These are phyloP conservation scores for Eclectus roratus DNA, from an alignment of 2,113 vertebrate genomes.

Conservation along the genomic window DNA sequence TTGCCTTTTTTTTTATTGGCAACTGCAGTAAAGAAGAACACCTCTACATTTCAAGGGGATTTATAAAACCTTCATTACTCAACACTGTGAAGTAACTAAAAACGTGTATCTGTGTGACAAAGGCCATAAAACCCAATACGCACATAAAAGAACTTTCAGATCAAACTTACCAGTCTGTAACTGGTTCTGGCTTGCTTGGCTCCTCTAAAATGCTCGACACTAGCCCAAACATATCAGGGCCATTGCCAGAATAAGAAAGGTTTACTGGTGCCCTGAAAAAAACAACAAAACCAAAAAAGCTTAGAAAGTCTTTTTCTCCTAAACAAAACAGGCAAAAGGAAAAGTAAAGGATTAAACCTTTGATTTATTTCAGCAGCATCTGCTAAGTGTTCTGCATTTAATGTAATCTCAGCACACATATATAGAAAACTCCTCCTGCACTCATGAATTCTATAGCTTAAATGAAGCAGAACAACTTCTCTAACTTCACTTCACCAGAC, in stretches of 20 bases:
- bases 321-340: neutral
- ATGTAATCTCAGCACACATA: neutral
- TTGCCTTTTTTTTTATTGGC: neutral
- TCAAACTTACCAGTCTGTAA: constrained; percentile 69
- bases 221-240: constrained; percentile 65
- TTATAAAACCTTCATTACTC: neutral
- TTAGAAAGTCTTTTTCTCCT: neutral
- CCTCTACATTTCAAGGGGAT: neutral
- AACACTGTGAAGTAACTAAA: neutral
- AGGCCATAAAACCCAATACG: neutral
- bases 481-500: neutral
- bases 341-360: neutral
- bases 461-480: neutral
- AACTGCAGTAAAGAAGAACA: neutral
- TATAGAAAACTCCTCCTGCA: neutral
- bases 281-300: neutral
- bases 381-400: neutral
- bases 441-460: neutral
- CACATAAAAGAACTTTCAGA: fast-evolving
- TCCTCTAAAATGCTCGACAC: constrained; percentile 71
- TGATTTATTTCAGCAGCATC: neutral
- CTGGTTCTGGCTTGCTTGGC: constrained; percentile 61
- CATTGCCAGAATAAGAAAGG: constrained; percentile 60
- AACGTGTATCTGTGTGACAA: neutral
- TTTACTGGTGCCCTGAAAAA: constrained; percentile 45